phyloP scores from a whole-genome alignment of 2,888 invertebrate genomes.

The Adelognathus sp. region DNA sequence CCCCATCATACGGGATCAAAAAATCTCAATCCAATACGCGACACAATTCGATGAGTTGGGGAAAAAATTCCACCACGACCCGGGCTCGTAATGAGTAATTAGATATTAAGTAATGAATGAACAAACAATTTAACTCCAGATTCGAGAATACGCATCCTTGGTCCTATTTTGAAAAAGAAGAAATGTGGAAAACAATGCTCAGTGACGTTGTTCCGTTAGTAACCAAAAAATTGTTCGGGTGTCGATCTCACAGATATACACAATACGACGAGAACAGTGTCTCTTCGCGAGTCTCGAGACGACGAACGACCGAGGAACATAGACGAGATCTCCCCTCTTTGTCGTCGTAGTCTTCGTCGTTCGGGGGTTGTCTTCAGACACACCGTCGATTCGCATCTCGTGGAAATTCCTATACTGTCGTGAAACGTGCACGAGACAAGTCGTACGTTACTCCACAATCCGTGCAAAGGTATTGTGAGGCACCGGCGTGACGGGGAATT shows the following conservation, averaged over 20 bases:
- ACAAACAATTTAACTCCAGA: no score
- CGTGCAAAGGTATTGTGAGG: conserved; percentile 15
- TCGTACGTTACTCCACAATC: conserved; percentile 28
- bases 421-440: conserved; percentile 24
- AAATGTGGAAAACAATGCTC: no score
- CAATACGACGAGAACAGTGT: background rate
- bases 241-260: background rate
- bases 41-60: no score
- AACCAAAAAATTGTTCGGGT: no score
- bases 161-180: no score
- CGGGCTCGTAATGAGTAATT: no score
- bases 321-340: conserved; percentile 20
- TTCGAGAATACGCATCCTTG: no score
- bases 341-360: conserved; percentile 4
- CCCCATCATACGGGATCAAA: no score
- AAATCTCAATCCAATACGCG: no score
- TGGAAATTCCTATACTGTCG: conserved; percentile 36
- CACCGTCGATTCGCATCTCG: conserved; percentile 46
- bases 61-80: no score
- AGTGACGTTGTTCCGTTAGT: no score
- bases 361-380: conserved; percentile 2
- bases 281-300: background rate
- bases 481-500: conserved; percentile 3
- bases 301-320: conserved; percentile 3
- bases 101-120: no score